Conservation (phyloP, 2,113 vertebrate genomes). For the Phrynocephalus versicolor region DNA sequence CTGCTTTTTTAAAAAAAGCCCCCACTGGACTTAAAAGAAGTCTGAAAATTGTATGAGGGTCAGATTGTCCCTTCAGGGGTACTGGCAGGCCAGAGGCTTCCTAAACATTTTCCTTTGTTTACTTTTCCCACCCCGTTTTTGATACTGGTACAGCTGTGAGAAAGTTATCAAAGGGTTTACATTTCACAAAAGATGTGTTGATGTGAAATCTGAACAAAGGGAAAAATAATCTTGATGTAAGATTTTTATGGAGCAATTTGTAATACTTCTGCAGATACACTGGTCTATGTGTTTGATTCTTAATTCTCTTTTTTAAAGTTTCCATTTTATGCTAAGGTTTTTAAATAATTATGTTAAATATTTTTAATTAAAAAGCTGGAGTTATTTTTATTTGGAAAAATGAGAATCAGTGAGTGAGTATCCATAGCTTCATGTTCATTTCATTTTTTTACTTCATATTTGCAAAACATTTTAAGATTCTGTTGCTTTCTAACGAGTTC, state of each 20-base stretch:
- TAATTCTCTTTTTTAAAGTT: conserved; percentile 53
- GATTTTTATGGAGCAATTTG: conserved; percentile 45
- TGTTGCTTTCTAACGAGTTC: conserved; percentile 79
- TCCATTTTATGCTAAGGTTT: conserved; percentile 62
- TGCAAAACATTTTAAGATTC: conserved; percentile 77
- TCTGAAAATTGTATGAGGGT: too few relatives aligned
- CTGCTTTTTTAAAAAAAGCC: too few relatives aligned
- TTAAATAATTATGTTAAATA: conserved; percentile 81
- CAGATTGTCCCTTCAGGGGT: too few relatives aligned
- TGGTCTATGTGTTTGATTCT: conserved; percentile 65
- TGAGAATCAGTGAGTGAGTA: conserved; percentile 97
- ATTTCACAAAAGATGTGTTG: neutral
- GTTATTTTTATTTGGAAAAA: conserved; percentile 89
- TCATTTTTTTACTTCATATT: conserved; percentile 77
- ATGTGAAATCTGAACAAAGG: conserved; percentile 6
- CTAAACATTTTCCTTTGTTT: neutral
- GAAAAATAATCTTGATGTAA: conserved; percentile 37
- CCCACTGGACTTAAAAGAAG: too few relatives aligned
- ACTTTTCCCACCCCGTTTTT: neutral
- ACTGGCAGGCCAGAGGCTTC: too few relatives aligned
- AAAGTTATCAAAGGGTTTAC: neutral
- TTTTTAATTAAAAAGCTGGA: conserved; percentile 91
- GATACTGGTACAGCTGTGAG: neutral
- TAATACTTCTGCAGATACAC: conserved; percentile 29
- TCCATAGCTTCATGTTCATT: conserved; percentile 90